Percentiles rank a stretch among this genome's conserved stretches.
Conservation (phyloP, 2,888 invertebrate genomes). For the Monochamus alternatus region DNA sequence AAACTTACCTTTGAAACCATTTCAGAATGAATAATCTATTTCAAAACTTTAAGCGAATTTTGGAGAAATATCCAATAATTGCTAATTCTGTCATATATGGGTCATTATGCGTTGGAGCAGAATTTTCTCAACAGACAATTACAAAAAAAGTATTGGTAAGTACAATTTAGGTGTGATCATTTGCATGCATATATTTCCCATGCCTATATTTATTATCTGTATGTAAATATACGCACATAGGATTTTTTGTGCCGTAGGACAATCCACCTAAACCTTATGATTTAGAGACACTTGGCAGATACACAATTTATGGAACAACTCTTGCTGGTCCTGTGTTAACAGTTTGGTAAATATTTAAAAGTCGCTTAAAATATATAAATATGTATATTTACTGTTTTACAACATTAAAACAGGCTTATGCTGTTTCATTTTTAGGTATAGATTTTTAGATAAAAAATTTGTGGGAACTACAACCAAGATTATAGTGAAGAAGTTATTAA, state of each 20-base stretch:
- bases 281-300: slow-evolving; percentile 73
- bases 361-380: too few species aligned
- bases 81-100: slow-evolving; percentile 80
- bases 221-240: not conserved
- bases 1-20: too few species aligned
- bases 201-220: too few species aligned
- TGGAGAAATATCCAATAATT: slow-evolving; percentile 70
- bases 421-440: slow-evolving; percentile 77
- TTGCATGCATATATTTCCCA: too few species aligned
- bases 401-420: too few species aligned
- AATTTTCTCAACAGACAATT: slow-evolving; percentile 84
- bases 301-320: slow-evolving; percentile 76
- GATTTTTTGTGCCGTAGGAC: slow-evolving; percentile 56
- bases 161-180: slow-evolving; percentile 31
- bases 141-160: slow-evolving; percentile 80
- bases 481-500: slow-evolving; percentile 79
- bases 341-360: slow-evolving; percentile 71
- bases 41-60: slow-evolving; percentile 64
- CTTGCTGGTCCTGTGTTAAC: slow-evolving; percentile 77
- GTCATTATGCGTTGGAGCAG: slow-evolving; percentile 84
- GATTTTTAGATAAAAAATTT: slow-evolving; percentile 81
- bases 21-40: slow-evolving; percentile 59
- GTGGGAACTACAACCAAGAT: slow-evolving; percentile 78
- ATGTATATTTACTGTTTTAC: too few species aligned
- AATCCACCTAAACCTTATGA: slow-evolving; percentile 70